Evolutionary conservation across 2,888 invertebrate species (phyloP), one percentile per base, ranked within the genome.

Genomic region (Lagria hirta): DNA sequence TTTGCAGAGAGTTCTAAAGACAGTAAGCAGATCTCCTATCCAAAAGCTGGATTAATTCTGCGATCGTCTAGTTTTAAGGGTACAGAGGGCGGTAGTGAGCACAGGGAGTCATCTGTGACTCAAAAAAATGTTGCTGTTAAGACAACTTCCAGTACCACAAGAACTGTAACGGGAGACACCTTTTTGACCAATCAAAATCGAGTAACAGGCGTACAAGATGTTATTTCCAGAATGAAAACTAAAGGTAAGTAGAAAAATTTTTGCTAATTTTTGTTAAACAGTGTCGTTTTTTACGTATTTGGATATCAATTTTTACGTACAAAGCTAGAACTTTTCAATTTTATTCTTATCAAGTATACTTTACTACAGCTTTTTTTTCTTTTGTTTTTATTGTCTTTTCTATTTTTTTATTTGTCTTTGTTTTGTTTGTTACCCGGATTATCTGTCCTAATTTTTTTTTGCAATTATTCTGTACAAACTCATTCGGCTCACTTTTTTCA

Each of bases 151-250:
- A 26, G 30, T 21, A 43, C 53, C 4, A 49, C 49, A n/a, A 48
- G 36, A 35, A 49, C 48, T 34, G 38, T 50, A 2, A 46, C 49
- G 3, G 70, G 73, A 1, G 73, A 78, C 43, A 85, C 86, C 6
- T 89, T 89, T 70, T 75, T 88, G 14, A 83, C 83, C 62, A 84
- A 82, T 69, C 80, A 75, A 56, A 78, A 80, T 8, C 83, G 82
- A 62, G 84, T 88, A 34, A 79, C 83, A 3, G 84, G 84, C 2
- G 83, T 88, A 1, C 81, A 84, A 63, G 89, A 89, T 64, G 84
- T 87, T 8, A 73, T 89, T 37, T 78, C 80, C 3, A 77, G 88
- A 55, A 89, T 89, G 88, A 82, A 82, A 65, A 85, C 85, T 62
- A 65, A 69, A 60, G 65, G 84, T 84, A 23, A 23, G 24, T 5